These are phyloP conservation scores for Hypselothyrea guttata DNA, from an alignment of 2,888 invertebrate genomes.

Conservation along the genomic window DNA sequence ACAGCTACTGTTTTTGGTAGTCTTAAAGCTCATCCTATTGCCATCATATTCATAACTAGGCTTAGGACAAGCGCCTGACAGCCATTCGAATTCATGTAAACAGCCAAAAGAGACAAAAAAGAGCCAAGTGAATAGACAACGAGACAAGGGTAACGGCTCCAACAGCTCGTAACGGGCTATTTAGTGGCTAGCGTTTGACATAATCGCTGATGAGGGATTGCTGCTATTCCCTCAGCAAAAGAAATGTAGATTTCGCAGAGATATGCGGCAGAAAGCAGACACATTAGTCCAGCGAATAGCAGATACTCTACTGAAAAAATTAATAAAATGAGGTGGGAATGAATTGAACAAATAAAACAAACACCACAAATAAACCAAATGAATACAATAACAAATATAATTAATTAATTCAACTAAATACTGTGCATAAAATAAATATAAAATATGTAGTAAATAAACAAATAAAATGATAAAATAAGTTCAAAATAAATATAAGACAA, in stretches of 20 bases:
- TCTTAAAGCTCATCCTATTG: not conserved
- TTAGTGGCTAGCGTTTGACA: conserved; percentile 68
- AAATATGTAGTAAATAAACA: too few species aligned
- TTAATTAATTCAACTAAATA: too few species aligned
- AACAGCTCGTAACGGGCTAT: conserved; percentile 39
- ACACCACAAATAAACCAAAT: too few species aligned
- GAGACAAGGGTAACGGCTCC: conserved; percentile 29
- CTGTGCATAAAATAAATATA: too few species aligned
- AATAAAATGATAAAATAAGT: too few species aligned
- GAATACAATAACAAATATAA: too few species aligned
- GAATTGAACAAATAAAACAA: too few species aligned
- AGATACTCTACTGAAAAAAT: conserved; percentile 1
- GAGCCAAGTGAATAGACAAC: conserved; percentile 11
- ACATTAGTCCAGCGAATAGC: not conserved
- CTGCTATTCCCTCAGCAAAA: conserved; percentile 9
- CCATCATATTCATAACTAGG: conserved; percentile 62
- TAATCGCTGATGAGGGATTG: conserved; percentile 70
- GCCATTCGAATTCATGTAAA: conserved; percentile 26
- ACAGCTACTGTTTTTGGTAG: not conserved
- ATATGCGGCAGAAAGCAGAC: not conserved
- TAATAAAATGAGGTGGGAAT: too few species aligned
- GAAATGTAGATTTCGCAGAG: not conserved
- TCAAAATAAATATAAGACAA: too few species aligned
- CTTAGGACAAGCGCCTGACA: conserved; percentile 34
- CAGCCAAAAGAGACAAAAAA: conserved; percentile 12